Conservation (phyloP, 92 coral and sea anemone genomes). For the Porites rus region DNA sequence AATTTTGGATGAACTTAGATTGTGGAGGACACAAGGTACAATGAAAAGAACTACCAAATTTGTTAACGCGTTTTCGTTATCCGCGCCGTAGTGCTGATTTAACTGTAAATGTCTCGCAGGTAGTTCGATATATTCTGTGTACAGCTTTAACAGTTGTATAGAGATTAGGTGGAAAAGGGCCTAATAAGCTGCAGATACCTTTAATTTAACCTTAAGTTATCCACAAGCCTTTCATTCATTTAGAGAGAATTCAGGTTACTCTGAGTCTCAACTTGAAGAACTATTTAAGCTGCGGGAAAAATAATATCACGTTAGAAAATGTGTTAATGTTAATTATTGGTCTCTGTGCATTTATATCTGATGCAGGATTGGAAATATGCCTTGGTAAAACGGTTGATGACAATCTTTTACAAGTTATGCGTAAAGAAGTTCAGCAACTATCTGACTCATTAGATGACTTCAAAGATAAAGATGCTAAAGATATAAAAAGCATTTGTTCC, state of each 20-base stretch:
- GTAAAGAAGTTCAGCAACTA: slow-evolving; percentile 24
- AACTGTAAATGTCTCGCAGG: not conserved
- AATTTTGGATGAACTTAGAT: slow-evolving; percentile 15
- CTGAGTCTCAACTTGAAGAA: no score
- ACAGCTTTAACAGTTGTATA: no score
- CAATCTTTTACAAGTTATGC: slow-evolving; percentile 12
- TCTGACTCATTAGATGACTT: not conserved
- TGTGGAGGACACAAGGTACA: slow-evolving; percentile 42
- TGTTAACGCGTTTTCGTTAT: not conserved
- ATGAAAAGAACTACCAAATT: not conserved
- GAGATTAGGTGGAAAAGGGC: no score
- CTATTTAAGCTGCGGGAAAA: no score
- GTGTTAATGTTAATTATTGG: not conserved
- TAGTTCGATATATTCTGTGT: no score
- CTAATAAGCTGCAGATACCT: no score
- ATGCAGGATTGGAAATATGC: slow-evolving; percentile 43
- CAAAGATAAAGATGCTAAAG: not conserved
- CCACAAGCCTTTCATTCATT: no score
- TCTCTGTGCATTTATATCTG: not conserved
- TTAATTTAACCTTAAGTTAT: no score
- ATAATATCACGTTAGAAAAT: no score
- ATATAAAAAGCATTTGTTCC: slow-evolving; percentile 1
- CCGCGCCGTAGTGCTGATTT: no score
- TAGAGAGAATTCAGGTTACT: no score
- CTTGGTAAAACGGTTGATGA: slow-evolving; percentile 51